Conservation (phyloP, 2,888 invertebrate genomes). For the Empis stercorea region DNA sequence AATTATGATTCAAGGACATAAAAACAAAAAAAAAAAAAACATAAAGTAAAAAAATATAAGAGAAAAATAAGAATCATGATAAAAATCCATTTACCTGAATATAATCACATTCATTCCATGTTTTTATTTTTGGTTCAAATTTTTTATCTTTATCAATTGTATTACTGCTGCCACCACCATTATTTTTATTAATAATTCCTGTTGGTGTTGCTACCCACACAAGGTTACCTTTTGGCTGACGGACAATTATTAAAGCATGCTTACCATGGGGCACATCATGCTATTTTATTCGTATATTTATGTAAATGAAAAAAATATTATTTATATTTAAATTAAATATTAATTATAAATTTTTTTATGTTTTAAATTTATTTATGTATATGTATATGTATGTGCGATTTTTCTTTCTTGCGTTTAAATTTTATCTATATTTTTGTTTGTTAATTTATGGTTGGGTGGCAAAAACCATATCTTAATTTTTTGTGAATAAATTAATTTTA, state of each 20-base stretch:
- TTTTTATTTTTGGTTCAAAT: constrained; percentile 41
- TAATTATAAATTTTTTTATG: neutral
- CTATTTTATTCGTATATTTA: constrained; percentile 32
- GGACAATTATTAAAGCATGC: constrained; percentile 75
- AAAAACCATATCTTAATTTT: too few relatives aligned
- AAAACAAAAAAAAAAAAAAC: constrained; percentile 8
- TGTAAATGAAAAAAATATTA: constrained; percentile 8
- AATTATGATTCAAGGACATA: neutral
- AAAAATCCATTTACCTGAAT: constrained; percentile 45
- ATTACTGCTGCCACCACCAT: constrained; percentile 15
- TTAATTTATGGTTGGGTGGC: too few relatives aligned
- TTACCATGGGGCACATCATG: constrained; percentile 77
- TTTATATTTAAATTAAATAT: constrained; percentile 7
- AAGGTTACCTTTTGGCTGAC: constrained; percentile 73
- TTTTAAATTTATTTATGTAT: too few relatives aligned
- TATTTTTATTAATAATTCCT: constrained; percentile 41
- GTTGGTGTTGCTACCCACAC: constrained; percentile 65
- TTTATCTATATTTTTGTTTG: too few relatives aligned
- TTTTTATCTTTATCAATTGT: constrained; percentile 43
- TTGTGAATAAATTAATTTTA: too few relatives aligned
- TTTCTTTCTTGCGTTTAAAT: too few relatives aligned
- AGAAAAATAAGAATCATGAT: constrained; percentile 5
- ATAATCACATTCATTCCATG: constrained; percentile 78
- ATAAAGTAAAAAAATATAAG: constrained; percentile 3
- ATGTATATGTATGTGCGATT: too few relatives aligned